Evolutionary conservation across 2,113 vertebrate genomes (phyloP), one percentile per base, ranked within the genome.

Genomic region (Phalacrocorax brasilianus): DNA sequence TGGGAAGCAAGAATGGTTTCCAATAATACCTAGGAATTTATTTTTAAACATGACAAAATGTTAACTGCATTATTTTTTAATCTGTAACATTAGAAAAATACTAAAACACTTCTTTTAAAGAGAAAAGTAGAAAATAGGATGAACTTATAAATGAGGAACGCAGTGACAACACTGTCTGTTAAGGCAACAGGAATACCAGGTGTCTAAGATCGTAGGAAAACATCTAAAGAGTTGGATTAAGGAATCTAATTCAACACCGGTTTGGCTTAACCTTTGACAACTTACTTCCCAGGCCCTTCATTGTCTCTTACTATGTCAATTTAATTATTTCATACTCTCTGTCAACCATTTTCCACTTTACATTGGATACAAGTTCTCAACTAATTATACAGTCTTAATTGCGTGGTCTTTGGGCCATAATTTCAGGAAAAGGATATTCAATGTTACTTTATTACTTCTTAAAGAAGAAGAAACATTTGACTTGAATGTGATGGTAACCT

Each of bases 101-200:
- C 30, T 55, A 50, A 65, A 83, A 19, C 18, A 32, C 23, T 50
- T 9, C 18, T 93, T 90, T 76, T 38, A 22, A n/a, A 47, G 11
- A 75, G 35, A 56, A 26, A 71, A 63, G 8, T 27, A 84, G 21
- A 76, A 73, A 55, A 62, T 5, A 62, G 18, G 19, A 68, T 44
- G 20, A 77, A 38, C 44, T 44, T 53, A 32, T 5, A 52, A 61
- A 61, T 38, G 3, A 81, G 50, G 49, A 76, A 66, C 71, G 10
- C 47, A 49, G 27, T 53, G 24, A 49, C 47, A 79, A 17, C 3
- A 6, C 13, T 20, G 28, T 55, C 66, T 74, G 26, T 55, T 53
- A 66, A 73, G 58, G 42, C 22, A 73, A 35, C 0, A 0, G 18
- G 32, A 89, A 13, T 33, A 66, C 8, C 4, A 40, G 2, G 5